Percentiles rank a stretch among this genome's conserved stretches.
Evolutionary conservation across 2,113 vertebrate species (phyloP).

Genomic region (Todiramphus saurophagus): DNA sequence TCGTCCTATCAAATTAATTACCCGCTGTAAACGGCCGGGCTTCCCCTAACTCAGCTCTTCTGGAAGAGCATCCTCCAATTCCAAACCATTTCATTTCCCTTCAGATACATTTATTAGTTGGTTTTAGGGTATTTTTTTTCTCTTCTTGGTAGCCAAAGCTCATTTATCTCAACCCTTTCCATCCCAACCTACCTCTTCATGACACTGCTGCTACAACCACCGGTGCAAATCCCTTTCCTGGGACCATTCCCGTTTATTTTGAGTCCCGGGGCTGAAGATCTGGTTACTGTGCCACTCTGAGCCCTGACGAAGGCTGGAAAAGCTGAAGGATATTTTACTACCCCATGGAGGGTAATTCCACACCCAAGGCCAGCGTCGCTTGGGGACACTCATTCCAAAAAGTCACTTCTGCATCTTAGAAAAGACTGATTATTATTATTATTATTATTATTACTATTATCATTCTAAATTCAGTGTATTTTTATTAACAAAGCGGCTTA

Average conservation of each 20-base stretch:
- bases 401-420: background rate
- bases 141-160: background rate
- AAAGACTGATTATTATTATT: background rate
- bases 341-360: background rate
- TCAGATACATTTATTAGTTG: background rate
- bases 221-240: background rate
- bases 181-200: background rate
- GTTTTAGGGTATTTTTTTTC: background rate
- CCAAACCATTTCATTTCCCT: background rate
- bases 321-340: background rate
- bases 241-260: background rate
- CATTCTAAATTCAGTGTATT: background rate
- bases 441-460: background rate
- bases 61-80: background rate
- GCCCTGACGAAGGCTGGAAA: background rate
- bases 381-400: background rate
- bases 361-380: background rate
- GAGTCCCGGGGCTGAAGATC: background rate
- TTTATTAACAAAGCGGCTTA: background rate
- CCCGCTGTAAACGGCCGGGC: background rate
- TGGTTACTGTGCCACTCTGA: background rate
- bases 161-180: background rate
- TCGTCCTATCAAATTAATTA: background rate
- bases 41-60: background rate
- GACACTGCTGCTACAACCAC: background rate